Conservation (phyloP, 2,888 invertebrate species). For the Idaea straminata region DNA sequence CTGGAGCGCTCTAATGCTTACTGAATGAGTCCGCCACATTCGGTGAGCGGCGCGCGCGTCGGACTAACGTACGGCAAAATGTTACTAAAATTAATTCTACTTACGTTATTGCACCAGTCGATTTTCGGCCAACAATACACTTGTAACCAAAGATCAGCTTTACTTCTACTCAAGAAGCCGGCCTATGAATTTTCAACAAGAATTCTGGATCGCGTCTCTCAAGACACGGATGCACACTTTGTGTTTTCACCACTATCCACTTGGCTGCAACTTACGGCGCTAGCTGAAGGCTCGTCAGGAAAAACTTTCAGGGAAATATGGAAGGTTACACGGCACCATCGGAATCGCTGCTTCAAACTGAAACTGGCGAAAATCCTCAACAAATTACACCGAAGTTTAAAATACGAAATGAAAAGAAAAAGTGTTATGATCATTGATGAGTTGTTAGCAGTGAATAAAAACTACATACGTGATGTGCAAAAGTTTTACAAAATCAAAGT, state of each 20-base stretch:
- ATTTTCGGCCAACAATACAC: constrained; percentile 26
- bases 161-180: constrained; percentile 42
- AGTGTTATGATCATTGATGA: constrained; percentile 51
- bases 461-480: constrained; percentile 40
- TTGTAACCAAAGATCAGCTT: constrained; percentile 42
- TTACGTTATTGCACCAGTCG: constrained; percentile 27
- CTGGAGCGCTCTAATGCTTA: neutral
- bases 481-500: constrained; percentile 42
- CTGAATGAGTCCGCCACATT: neutral
- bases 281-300: constrained; percentile 54
- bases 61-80: constrained; percentile 24
- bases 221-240: constrained; percentile 52
- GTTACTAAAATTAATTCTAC: constrained; percentile 34
- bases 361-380: constrained; percentile 43
- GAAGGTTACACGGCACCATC: constrained; percentile 46
- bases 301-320: constrained; percentile 48
- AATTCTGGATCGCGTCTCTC: constrained; percentile 50
- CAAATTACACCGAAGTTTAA: constrained; percentile 38
- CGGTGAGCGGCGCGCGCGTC: neutral
- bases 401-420: constrained; percentile 34
- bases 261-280: constrained; percentile 54
- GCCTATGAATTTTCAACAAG: constrained; percentile 54
- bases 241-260: constrained; percentile 59
- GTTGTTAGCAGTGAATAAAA: constrained; percentile 42
- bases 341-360: constrained; percentile 46